phyloP scores from a whole-genome alignment of 2,888 invertebrate genomes.

The Dastarcus helophoroides region DNA sequence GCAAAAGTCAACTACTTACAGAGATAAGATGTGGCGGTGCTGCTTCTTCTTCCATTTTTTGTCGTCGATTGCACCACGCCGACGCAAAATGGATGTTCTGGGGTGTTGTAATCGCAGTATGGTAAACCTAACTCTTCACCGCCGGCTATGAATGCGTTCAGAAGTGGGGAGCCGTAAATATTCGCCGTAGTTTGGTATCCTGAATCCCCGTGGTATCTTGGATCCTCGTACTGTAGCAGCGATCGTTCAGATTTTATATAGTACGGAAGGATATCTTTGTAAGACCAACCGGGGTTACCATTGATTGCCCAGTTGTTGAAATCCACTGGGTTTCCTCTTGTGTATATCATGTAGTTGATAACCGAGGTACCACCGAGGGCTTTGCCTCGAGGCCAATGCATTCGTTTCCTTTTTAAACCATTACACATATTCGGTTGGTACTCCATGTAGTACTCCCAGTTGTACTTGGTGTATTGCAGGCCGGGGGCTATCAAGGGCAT shows the following conservation, averaged over 20 bases:
- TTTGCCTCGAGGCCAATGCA: slow-evolving; percentile 42
- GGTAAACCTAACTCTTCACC: slow-evolving; percentile 21
- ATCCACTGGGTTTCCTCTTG: slow-evolving; percentile 43
- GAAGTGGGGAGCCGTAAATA: slow-evolving; percentile 39
- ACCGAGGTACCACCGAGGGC: slow-evolving; percentile 42
- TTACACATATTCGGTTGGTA: slow-evolving; percentile 18
- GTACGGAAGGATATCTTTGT: slow-evolving; percentile 45
- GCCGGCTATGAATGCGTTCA: slow-evolving; percentile 30
- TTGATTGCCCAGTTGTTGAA: slow-evolving; percentile 14
- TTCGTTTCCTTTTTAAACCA: slow-evolving; percentile 22
- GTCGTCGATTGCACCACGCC: slow-evolving; percentile 38
- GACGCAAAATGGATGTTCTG: slow-evolving; percentile 32
- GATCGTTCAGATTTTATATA: slow-evolving; percentile 50
- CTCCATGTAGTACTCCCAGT: slow-evolving; percentile 37
- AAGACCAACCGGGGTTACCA: slow-evolving; percentile 38
- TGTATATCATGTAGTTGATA: slow-evolving; percentile 42
- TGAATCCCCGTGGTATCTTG: slow-evolving; percentile 46
- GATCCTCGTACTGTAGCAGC: slow-evolving; percentile 25
- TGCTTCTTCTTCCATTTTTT: slow-evolving; percentile 41
- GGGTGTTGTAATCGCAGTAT: slow-evolving; percentile 36
- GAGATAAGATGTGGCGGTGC: slow-evolving; percentile 49
- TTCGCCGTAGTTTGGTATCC: slow-evolving; percentile 54
- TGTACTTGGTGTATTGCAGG: slow-evolving; percentile 33
- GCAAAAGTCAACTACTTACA: too few species aligned
- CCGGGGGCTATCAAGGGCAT: slow-evolving; percentile 36